Base-by-base conservation (phyloP, 2,888 invertebrate species). In the Lithophane leautieri region DNA sequence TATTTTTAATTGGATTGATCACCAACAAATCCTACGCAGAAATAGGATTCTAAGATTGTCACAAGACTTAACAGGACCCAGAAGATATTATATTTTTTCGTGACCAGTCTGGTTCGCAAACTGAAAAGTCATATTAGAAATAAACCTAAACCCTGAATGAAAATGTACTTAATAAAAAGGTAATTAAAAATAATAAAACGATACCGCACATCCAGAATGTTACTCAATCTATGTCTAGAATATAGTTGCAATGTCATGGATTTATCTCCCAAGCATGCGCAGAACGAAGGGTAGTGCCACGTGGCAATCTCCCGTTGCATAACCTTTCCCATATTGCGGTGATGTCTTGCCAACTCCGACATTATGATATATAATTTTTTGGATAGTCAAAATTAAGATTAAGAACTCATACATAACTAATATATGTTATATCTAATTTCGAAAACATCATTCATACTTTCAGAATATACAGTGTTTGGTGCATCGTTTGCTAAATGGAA, bases 221-320 rank as follows among this genome's bases (percentile, higher is more conserved):
- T 28, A 12, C 11, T 70, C 34, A 58, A 14, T 63, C 61, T 56
- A 61, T 62, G 60, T 73, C 67, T 79, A 42, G 61, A 79, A 82
- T 76, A 79, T 78, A 85, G 86, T 88, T 90, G 89, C 90, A 90
- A 91, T 91, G 91, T 92, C 92, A 92, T 89, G 90, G 89, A 90
- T 89, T 80, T 87, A 76, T 86, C 78, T 70, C 69, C 52, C 79
- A 81, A 91, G 87, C 96, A 95, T 96, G 96, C 96, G 96, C 96
- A 93, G 68, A 88, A 79, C 54, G 56, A 60, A 63, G 74, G 74
- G 81, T 86, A 82, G 71, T 79, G 93, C 95, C 96, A 96, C 96
- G 96, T 96, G 96, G 95, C 93, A 86, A 79, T 86, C 82, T 93
- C 94, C 93, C 94, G 92, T 96, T 96, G 95, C 95, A 96, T 96